Evolutionary conservation across 1,140 invertebrate genomes (phyloP), one percentile per base, ranked within the genome.

Genomic region (Drosophila triauraria): DNA sequence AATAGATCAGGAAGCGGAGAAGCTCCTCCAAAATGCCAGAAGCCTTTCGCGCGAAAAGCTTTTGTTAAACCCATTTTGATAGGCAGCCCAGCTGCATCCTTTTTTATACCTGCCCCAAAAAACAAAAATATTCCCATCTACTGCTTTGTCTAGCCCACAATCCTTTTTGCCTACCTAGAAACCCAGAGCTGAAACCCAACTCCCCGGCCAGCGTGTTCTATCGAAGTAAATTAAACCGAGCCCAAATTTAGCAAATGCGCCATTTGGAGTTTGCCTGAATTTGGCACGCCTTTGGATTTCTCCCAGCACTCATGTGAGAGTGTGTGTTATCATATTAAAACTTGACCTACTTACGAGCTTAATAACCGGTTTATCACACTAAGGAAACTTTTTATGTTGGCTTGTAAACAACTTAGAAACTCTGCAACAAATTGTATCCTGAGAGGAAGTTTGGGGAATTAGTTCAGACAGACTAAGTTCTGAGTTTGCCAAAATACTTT

Each of bases 311-410:
- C 40, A 44, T 46, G 46, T 48, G 61, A 8, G 38, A 59, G 46
- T 40, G 64, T 79, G 35, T 79, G 71, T 88, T 80, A 87, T 88
- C 85, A 88, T 75, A 62, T 40, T 44, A 88, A 88, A 90, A 90
- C 78, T 88, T 90, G 84, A 88, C 84, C 84, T 70, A 88, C 69
- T 75, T 88, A 75, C 67, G 48, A 68, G 71, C 70, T 76, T 72
- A 68, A 78, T 68, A 90, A 88, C 84, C 85, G 80, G 84, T 88
- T 87, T 72, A 35, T 51, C 25, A 38, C 51, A 58, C 63, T 60
- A 48, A 62, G 35, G 9, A 44, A 44, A 57, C 30, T 25, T 27
- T 60, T 44, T 8, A 20, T 20, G 42, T 48, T 40, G 40, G 30
- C n/a, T 27, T 32, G 56, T 35, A 23, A 27, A n/a, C 48, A 72